Evolutionary conservation across 2,888 invertebrate genomes (phyloP), one percentile per base, ranked within the genome.

Genomic region (Cordilura impudica): DNA sequence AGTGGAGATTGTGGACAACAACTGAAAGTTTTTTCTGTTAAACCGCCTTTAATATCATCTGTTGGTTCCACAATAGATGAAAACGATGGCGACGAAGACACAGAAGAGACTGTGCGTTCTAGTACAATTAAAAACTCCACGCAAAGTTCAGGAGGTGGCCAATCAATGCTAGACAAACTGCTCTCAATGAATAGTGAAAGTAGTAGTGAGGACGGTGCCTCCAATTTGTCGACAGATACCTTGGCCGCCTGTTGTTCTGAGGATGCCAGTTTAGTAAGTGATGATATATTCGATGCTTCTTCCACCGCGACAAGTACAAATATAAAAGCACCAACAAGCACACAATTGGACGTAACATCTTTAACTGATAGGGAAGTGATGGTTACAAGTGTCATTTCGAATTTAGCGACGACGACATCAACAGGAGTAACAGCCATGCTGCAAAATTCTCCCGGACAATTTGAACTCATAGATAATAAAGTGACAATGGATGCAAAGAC

Each of bases 151-250:
- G 77, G 63, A 47, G 80, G 80, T 6, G 83, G 83, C 0, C 89
- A 89, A 81, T 88, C 88, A 12, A 89, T 89, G 85, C 82, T 88
- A 8, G 89, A 88, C 81, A 88, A 88, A 78, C 73, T 88, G 70
- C 79, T 88, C 4, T 88, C 88, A 4, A 89, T 89, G 88, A 88
- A 89, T 69, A 88, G 89, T 66, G 88, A 88, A 58, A 88, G 86
- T 78, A 87, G 87, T 78, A 88, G 87, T 65, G 88, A 89, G 47
- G 88, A 88, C 63, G 85, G 84, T 12, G 85, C 85, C 3, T 88
- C 89, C 1, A 88, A 87, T 69, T 82, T 86, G 65, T 89, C 89
- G 61, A 88, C 88, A 69, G 88, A 88, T 60, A 88, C 88, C 0
- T 73, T 88, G 47, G 88, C 84, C 2, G 87, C 87, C 43, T 86